Conservation (phyloP, 2,888 invertebrate species). For the Cylindroiulus punctatus region DNA sequence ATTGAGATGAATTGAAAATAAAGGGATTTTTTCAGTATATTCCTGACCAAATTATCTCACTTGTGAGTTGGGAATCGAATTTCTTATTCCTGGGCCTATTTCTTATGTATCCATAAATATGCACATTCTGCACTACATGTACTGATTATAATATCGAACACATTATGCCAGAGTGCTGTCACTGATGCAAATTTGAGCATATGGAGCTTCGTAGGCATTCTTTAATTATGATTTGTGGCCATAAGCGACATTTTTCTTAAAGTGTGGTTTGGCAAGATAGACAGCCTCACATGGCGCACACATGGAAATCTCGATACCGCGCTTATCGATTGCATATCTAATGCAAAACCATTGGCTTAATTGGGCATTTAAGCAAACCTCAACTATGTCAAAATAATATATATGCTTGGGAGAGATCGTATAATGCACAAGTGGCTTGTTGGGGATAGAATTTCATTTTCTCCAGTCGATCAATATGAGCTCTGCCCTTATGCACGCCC, state of each 20-base stretch:
- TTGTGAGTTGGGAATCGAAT: too few relatives aligned
- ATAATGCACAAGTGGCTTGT: background rate
- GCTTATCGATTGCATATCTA: conserved; percentile 1
- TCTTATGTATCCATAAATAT: too few relatives aligned
- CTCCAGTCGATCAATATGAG: conserved; percentile 8
- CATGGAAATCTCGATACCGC: background rate
- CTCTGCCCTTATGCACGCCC: background rate
- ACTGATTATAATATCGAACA: background rate
- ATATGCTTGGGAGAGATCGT: background rate
- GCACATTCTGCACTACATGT: background rate
- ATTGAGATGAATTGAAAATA: too few relatives aligned
- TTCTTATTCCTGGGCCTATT: too few relatives aligned
- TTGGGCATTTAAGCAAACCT: conserved; percentile 5
- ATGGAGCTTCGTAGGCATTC: background rate
- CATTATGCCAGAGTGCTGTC: background rate
- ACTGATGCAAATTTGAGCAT: background rate
- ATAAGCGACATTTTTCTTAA: background rate
- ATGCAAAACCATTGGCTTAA: conserved; percentile 14
- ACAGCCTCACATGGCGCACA: background rate
- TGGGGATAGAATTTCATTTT: conserved; percentile 1
- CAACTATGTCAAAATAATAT: conserved; percentile 8
- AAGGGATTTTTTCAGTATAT: too few relatives aligned
- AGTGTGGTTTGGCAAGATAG: background rate
- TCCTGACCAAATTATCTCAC: too few relatives aligned
- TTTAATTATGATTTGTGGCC: background rate